Evolutionary conservation across 2,797 vertebrate genomes (phyloP), one percentile per base, ranked within the genome.

Genomic region (Gallinago solitaria): DNA sequence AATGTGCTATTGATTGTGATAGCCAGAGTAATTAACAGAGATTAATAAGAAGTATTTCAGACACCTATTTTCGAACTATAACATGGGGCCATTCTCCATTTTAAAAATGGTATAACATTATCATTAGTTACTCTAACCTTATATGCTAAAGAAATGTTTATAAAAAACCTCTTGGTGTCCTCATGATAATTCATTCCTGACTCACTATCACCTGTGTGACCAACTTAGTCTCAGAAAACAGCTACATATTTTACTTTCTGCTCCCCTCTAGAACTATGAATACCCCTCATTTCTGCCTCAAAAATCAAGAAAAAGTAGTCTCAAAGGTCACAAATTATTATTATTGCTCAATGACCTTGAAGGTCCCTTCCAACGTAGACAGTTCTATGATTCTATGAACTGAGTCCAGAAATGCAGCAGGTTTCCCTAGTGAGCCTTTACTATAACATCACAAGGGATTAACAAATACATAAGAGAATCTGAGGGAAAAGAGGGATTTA

Each of bases 61-160:
- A 86, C 21, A 27, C 24, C 17, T 37, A 20, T 45, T 61, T 93
- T 67, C 15, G 3, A 88, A 12, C 12, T 81, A 1, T 24, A 7
- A 5, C 5, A 14, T 12, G 4, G 7, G 3, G 3, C 2, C 6
- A 18, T 47, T 48, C 8, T 33, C 10, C 4, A 1, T 61, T 75
- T 90, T 69, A 18, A 9, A 48, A 75, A 75, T 6, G 9, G 9
- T 1, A 35, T 7, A 1, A 5, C 13, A 9, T 37, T 50, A n/a
- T 9, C 19, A 24, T 57, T 61, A 27, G 7, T 65, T 32, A 28
- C 2, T 59, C 68, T 45, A 50, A 4, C 8, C 41, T 83, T 71
- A 63, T 86, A 70, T 0, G 14, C n/a, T 17, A 39, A 82, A 67
- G 3, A 87, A 63, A 39, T 12, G 1, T 54, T 70, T 64, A 4